Base-by-base conservation (phyloP, 2,888 invertebrate genomes). In the Temnothorax rugatulus region DNA sequence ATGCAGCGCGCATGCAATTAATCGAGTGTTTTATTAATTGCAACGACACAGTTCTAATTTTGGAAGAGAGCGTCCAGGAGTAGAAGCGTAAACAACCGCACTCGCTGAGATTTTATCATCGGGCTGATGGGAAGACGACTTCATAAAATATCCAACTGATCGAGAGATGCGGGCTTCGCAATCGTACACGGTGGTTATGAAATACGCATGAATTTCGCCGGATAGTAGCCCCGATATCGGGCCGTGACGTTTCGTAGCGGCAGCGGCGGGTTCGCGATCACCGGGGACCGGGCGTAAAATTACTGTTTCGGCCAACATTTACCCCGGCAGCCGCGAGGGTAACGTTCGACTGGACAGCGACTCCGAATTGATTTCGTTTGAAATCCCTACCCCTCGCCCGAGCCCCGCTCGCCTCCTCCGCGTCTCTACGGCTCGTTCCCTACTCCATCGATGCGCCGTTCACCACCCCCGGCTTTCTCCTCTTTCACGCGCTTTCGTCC, bases 341-440 rank as follows among this genome's bases (percentile, higher is more conserved):
- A 94, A 94, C 93, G 92, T 92, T 93, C 91, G 92, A 92, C 93
- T 92, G 94, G 93, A 93, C 94, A 93, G 92, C 91, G 92, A 91
- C 92, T 93, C 93, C 91, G 94, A 94, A 94, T 95, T 95, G 94
- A 95, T 95, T 95, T 94, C 94, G 93, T 94, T 94, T 94, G 92
- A 94, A 94, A 93, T 92, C 91, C 92, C 92, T 88, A 90, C 84
- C 90, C 82, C 88, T 83, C 84, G 71, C 38, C 38, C 86, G 75
- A 71, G 11, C 79, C 88, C 90, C 89, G 88, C 89, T 86, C 68
- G 84, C 89, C 89, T 88, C 89, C 89, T 89, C 91, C 86, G 86
- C 90, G 87, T 90, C 90, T 90, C 90, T 90, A 88, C 89, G 87
- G 68, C 84, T 86, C 88, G 71, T 85, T 84, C 86, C 84, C 74